Conservation (phyloP, 2,113 vertebrate species). For the Peucedramus taeniatus region DNA sequence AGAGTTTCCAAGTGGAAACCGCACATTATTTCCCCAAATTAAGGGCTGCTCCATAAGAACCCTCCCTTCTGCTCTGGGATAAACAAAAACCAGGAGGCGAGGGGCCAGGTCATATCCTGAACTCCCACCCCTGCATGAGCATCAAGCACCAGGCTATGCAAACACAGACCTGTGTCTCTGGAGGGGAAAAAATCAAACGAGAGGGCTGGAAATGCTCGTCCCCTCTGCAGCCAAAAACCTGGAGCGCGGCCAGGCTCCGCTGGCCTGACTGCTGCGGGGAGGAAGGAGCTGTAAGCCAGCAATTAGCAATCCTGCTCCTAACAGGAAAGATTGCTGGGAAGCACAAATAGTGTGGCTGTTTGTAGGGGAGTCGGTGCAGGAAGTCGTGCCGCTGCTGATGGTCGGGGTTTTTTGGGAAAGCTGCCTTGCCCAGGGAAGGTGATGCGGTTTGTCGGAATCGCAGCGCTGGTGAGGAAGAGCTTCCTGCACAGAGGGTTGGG, state of each 20-base stretch:
- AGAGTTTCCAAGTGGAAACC: slow-evolving; percentile 25
- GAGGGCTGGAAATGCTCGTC: slow-evolving; percentile 24
- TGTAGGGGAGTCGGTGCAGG: background rate
- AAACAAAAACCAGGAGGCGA: background rate
- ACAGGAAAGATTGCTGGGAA: slow-evolving; percentile 59
- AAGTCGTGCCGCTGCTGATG: background rate
- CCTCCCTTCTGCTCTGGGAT: background rate
- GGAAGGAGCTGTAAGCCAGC: slow-evolving; percentile 49
- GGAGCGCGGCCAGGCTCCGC: background rate
- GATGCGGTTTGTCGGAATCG: accelerated
- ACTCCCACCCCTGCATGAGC: background rate
- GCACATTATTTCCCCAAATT: background rate
- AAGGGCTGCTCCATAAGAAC: background rate
- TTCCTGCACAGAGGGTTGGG: background rate
- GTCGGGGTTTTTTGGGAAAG: background rate
- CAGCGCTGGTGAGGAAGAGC: background rate
- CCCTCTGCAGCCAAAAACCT: background rate
- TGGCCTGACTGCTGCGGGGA: slow-evolving; percentile 4
- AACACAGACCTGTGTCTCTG: background rate
- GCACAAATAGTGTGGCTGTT: slow-evolving; percentile 54
- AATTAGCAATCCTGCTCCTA: slow-evolving; percentile 60
- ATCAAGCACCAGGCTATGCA: background rate
- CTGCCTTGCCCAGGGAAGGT: background rate
- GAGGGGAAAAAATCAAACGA: background rate
- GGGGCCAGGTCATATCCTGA: background rate